Percentiles rank a stretch among this genome's conserved stretches.
Evolutionary conservation across 2,888 invertebrate genomes (phyloP).

Genomic region (Diarsia rubi): DNA sequence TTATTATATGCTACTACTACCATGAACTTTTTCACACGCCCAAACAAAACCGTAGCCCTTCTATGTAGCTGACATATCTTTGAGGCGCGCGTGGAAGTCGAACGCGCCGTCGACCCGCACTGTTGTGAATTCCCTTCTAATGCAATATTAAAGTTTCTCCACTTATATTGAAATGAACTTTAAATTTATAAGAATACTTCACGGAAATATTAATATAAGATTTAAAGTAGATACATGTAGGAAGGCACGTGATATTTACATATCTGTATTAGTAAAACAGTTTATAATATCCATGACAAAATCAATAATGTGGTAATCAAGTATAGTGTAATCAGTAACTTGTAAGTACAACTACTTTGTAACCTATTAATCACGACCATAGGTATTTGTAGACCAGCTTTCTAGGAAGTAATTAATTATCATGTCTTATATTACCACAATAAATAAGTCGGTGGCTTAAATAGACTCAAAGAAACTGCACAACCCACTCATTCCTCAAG

Average conservation of each 20-base stretch:
- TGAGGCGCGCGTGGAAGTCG: too few species aligned
- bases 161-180: too few species aligned
- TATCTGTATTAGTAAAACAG: constrained; percentile 27
- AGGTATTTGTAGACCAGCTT: constrained; percentile 8
- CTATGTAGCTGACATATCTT: too few species aligned
- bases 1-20: too few species aligned
- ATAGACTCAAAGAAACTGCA: not conserved
- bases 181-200: not conserved
- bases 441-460: not conserved
- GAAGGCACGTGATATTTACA: constrained; percentile 14
- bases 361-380: constrained; percentile 9
- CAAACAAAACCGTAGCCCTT: too few species aligned
- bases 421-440: not conserved
- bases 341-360: not conserved
- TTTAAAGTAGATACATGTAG: not conserved
- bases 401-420: constrained; percentile 22
- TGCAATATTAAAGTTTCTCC: too few species aligned
- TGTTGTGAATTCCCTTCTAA: too few species aligned
- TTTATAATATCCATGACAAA: constrained; percentile 13
- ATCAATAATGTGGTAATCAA: constrained; percentile 22
- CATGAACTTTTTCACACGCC: too few species aligned
- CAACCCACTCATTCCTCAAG: not conserved
- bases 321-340: constrained; percentile 3
- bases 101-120: too few species aligned
- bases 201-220: not conserved